Percentiles rank a stretch among this genome's conserved stretches.
Conservation (phyloP, 2,797 vertebrate species). For the Uromys caudimaculatus region DNA sequence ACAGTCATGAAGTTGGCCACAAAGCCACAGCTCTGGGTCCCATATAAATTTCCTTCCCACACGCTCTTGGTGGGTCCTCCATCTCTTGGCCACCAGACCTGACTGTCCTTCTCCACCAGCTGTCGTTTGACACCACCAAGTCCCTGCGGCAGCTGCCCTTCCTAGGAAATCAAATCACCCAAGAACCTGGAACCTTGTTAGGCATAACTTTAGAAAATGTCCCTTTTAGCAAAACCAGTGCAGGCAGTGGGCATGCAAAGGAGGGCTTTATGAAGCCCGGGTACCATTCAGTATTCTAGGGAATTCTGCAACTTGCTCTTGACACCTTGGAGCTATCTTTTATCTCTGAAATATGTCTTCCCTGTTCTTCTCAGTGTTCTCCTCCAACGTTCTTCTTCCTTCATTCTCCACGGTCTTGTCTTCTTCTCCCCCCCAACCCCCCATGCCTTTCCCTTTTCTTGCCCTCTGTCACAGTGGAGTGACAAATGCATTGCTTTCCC, state of each 20-base stretch:
- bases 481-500: neutral
- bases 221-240: conserved; percentile 29
- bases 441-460: neutral
- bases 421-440: too few species aligned
- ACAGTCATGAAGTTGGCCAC: neutral
- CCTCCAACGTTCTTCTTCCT: neutral
- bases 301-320: neutral
- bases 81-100: conserved; percentile 57
- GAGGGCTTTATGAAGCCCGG: conserved; percentile 52
- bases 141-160: conserved; percentile 77
- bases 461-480: neutral
- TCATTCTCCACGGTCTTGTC: neutral
- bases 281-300: neutral
- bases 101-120: conserved; percentile 67
- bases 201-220: neutral
- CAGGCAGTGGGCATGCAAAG: neutral
- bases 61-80: neutral
- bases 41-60: neutral
- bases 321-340: conserved; percentile 11
- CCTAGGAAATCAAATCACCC: neutral
- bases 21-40: conserved; percentile 52
- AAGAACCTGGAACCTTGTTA: neutral
- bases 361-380: neutral
- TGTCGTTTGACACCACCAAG: conserved; percentile 38
- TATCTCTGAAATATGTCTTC: neutral